These are phyloP conservation scores for Aleiodes leptofemur DNA, from an alignment of 2,888 invertebrate species.

Conservation along the genomic window DNA sequence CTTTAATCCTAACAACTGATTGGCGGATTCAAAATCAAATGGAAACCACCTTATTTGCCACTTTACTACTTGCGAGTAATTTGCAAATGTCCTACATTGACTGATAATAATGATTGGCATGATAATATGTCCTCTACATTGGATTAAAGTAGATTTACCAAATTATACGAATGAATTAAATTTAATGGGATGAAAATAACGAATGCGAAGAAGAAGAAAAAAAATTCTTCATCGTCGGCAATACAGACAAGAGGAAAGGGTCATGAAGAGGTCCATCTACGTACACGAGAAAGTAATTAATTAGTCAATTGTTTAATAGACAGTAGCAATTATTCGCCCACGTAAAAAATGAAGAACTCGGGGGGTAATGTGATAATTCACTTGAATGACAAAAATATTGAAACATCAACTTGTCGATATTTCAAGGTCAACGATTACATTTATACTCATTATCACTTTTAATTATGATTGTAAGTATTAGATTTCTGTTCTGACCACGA, in stretches of 20 bases:
- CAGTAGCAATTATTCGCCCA: constrained; percentile 53
- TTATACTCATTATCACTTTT: constrained; percentile 55
- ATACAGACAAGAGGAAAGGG: constrained; percentile 28
- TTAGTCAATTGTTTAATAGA: constrained; percentile 65
- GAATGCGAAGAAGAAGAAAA: constrained; percentile 3
- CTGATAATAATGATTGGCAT: constrained; percentile 67
- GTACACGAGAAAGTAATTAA: constrained; percentile 61
- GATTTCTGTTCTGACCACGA: neutral
- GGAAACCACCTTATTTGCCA: neutral
- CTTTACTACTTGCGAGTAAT: constrained; percentile 50
- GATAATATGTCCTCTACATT: constrained; percentile 56
- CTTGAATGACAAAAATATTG: constrained; percentile 48
- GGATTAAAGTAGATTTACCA: constrained; percentile 16
- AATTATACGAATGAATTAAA: constrained; percentile 38
- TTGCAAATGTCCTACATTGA: constrained; percentile 61
- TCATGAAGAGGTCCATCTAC: constrained; percentile 22
- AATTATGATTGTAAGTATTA: neutral
- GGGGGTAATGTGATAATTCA: constrained; percentile 23
- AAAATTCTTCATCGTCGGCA: constrained; percentile 33
- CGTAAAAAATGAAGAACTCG: constrained; percentile 35
- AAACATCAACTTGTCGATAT: constrained; percentile 68
- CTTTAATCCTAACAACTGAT: no score
- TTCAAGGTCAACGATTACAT: constrained; percentile 63
- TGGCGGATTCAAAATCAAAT: no score
- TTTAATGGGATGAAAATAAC: constrained; percentile 17